Evolutionary conservation across 2,888 invertebrate species (phyloP).

Genomic region (Oeneis ivallda): DNA sequence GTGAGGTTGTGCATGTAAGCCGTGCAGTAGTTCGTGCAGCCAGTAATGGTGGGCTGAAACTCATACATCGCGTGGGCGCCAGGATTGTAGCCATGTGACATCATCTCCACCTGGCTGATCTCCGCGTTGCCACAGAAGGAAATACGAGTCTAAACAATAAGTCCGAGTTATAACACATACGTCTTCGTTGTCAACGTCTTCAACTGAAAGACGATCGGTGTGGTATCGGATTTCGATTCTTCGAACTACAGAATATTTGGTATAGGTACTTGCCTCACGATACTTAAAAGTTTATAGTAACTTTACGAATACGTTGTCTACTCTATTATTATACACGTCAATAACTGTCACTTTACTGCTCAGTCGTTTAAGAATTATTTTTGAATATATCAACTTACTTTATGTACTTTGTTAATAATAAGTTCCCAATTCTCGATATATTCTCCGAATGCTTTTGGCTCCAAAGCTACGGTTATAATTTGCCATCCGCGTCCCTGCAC

Average conservation of each 20-base stretch:
- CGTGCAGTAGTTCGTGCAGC: slow-evolving; percentile 68
- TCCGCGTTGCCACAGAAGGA: slow-evolving; percentile 68
- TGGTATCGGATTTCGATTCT: no score
- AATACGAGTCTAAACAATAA: slow-evolving; percentile 53
- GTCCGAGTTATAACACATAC: no score
- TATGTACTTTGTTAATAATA: slow-evolving; percentile 63
- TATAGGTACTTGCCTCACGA: no score
- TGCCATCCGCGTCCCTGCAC: slow-evolving; percentile 72
- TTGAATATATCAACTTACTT: slow-evolving; percentile 52
- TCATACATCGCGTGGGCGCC: slow-evolving; percentile 65
- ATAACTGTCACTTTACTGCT: no score
- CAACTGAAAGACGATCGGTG: no score
- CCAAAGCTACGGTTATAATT: slow-evolving; percentile 71
- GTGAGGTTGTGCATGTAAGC: slow-evolving; percentile 72
- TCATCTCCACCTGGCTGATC: slow-evolving; percentile 63
- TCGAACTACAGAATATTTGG: no score
- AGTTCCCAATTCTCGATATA: slow-evolving; percentile 73
- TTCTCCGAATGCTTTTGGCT: slow-evolving; percentile 64
- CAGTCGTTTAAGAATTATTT: no score
- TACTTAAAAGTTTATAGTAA: no score
- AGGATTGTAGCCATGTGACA: slow-evolving; percentile 71
- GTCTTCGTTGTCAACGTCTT: no score
- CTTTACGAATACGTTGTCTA: no score
- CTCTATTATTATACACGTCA: no score
- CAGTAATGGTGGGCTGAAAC: slow-evolving; percentile 73